A percentile compares a stretch with the other conserved stretches of the same genome.
Conservation (phyloP, 2,888 invertebrate genomes). For the Acrobasis consociella region DNA sequence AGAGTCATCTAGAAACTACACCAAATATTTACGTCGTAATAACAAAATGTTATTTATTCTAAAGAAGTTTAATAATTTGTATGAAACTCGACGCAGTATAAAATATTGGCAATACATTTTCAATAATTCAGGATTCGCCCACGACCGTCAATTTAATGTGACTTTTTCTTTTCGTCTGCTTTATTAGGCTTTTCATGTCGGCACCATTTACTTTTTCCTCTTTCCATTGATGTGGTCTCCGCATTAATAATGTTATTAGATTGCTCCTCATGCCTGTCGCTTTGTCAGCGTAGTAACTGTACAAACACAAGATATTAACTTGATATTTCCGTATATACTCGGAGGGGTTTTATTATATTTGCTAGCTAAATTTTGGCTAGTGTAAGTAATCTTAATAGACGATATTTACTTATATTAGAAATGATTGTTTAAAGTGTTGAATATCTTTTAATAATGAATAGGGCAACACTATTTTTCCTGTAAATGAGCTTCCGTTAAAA, state of each 20-base stretch:
- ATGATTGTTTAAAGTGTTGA: no score
- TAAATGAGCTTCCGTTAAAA: no score
- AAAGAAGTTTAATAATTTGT: neutral
- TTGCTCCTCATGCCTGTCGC: conserved; percentile 13
- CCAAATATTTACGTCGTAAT: neutral
- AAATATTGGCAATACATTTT: neutral
- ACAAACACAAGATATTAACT: conserved; percentile 19
- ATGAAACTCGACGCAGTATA: neutral
- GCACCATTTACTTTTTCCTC: conserved; percentile 11
- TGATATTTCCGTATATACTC: conserved; percentile 4
- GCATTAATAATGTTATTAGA: conserved; percentile 20
- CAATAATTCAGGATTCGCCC: neutral
- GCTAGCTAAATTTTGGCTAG: no score
- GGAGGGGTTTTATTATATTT: neutral
- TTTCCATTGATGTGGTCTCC: conserved; percentile 11
- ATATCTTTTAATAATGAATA: no score
- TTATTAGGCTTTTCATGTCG: conserved; percentile 10
- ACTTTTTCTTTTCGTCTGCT: neutral
- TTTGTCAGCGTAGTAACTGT: conserved; percentile 19
- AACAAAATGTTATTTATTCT: neutral
- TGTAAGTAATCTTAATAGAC: no score
- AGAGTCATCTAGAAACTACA: conserved; percentile 42
- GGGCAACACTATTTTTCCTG: no score
- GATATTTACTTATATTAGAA: no score
- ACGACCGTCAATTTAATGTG: neutral